Evolutionary conservation across 2,797 vertebrate genomes (phyloP), one percentile per base, ranked within the genome.

Genomic region (Danio choprae): DNA sequence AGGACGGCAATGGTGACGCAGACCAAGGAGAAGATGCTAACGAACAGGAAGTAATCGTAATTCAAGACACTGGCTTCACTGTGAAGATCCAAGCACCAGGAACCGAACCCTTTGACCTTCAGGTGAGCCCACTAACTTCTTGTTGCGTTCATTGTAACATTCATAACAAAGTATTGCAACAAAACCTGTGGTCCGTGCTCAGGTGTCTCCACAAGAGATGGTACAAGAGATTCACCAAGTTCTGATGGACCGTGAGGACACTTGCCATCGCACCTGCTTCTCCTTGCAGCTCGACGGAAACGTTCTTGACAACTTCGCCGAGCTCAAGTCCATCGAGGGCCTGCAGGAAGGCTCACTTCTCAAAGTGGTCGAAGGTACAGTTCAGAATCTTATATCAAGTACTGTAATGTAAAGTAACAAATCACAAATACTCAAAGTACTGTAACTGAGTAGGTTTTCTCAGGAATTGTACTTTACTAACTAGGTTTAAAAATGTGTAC

Each of bases 171-270:
- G 46, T 46, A 40, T 48, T 56, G 51, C 9, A 13, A 29, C 15
- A 29, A n/a, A 67, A 9, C 62, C 50, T 7, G 2, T n/a, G n/a
- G 20, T 20, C 20, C 5, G 38, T 53, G 16, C 5, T 59, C 88
- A 99, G 98, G 98, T 99, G 5, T 99, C 98, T 50, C 98, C 98
- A 2, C 98, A 99, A 90, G 98, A 99, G 89, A 99, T 99, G 97
- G 98, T 99, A 0, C 98, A 99, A 86, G 98, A 99, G 90, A 99
- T 99, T 88, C 97, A 99, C 85, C 98, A 99, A 75, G 97, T 99
- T 87, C 84, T 99, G 86, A 99, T 99, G 96, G 98, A 99, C 89
- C 94, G 97, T 0, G 98, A 99, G 85, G 98, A 99, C 81, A 98
- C 98, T 6, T 99, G 98, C 86, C 98, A 99, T 82, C 96, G 98